Conservation (phyloP, 2,113 vertebrate genomes). For the Chloropsis cyanopogon region DNA sequence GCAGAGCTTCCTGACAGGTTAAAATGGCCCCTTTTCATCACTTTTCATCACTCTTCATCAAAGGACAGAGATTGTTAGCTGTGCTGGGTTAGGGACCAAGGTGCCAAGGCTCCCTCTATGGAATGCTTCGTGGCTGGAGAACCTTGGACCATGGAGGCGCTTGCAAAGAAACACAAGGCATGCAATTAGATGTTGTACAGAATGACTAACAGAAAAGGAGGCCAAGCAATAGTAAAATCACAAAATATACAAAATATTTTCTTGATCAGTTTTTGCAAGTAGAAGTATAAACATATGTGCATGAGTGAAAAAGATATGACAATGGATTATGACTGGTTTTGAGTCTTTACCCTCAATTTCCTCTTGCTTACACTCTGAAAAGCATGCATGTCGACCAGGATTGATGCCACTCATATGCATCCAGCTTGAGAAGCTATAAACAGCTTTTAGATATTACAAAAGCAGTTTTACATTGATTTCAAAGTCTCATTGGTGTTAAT, state of each 20-base stretch:
- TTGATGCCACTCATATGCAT: background rate
- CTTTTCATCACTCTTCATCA: background rate
- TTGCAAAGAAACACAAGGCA: background rate
- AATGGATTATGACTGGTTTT: background rate
- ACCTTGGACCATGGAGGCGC: rapidly evolving
- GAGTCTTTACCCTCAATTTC: slow-evolving; percentile 19
- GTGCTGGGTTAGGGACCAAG: background rate
- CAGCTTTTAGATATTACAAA: background rate
- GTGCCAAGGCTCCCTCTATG: rapidly evolving
- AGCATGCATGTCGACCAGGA: background rate
- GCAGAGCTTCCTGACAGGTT: background rate
- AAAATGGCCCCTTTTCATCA: background rate
- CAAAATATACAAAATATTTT: background rate
- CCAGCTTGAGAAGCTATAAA: background rate
- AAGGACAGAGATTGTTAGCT: background rate
- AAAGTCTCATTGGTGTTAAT: background rate
- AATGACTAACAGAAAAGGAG: background rate
- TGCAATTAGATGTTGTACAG: background rate
- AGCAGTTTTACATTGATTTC: background rate
- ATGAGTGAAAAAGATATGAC: background rate
- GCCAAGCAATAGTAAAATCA: background rate
- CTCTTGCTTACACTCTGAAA: slow-evolving; percentile 12
- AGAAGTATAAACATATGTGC: slow-evolving; percentile 12
- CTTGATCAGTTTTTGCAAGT: background rate
- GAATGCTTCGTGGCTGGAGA: background rate